These are phyloP conservation scores for Petrocephalus sullivani DNA, from an alignment of 2,797 vertebrate species.

Conservation along the genomic window DNA sequence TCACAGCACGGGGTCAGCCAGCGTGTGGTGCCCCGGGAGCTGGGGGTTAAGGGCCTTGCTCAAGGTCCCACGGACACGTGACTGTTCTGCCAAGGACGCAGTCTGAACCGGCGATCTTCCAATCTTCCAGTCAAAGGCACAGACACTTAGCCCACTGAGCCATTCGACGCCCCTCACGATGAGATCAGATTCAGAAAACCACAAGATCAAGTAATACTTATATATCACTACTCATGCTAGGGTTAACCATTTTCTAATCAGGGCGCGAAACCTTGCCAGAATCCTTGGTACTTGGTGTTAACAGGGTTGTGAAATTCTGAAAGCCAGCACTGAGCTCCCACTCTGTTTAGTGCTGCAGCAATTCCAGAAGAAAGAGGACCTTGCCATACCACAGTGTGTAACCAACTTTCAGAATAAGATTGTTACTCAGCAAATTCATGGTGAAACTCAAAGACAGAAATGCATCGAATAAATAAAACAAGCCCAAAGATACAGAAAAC, in stretches of 20 bases:
- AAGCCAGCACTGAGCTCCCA: not conserved
- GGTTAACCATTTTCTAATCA: not conserved
- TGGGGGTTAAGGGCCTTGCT: not conserved
- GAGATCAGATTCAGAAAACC: constrained; percentile 2
- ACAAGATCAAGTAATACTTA: not conserved
- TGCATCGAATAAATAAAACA: not conserved
- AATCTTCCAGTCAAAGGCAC: not conserved
- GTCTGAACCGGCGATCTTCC: not conserved
- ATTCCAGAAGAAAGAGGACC: not conserved
- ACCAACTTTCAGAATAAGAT: not conserved
- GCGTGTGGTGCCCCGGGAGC: not conserved
- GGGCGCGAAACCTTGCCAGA: not conserved
- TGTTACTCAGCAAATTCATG: not conserved
- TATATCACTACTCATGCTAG: not conserved
- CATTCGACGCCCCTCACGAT: constrained; percentile 23
- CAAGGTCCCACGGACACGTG: not conserved
- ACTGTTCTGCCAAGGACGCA: not conserved
- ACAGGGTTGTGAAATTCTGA: not conserved
- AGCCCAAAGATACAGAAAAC: not conserved
- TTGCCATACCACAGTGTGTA: not conserved
- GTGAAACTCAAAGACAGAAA: not conserved
- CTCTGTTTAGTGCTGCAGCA: not conserved
- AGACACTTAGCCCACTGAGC: not conserved
- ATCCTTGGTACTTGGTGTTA: not conserved
- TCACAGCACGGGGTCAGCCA: not conserved